Conservation (phyloP, 2,113 vertebrate species). For the Leptocoma aspasia region DNA sequence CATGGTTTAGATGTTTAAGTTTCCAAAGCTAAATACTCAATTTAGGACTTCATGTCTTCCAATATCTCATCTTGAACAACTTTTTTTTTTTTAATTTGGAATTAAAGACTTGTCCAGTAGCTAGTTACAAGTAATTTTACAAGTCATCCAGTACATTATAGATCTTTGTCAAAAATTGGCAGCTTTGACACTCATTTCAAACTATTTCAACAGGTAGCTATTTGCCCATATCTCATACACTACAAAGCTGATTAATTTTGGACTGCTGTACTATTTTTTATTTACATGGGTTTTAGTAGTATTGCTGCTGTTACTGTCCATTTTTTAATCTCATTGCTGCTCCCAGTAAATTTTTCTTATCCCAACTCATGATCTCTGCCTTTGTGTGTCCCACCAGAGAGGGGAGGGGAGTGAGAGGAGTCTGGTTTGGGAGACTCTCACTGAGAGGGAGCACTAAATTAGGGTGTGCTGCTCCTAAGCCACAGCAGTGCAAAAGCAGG, state of each 20-base stretch:
- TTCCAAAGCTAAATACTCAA: neutral
- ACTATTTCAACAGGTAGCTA: neutral
- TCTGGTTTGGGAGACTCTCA: neutral
- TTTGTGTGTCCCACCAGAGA: neutral
- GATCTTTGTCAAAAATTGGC: neutral
- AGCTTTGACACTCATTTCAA: neutral
- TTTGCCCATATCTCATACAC: neutral
- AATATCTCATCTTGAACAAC: neutral
- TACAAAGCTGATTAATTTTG: neutral
- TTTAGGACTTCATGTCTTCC: neutral
- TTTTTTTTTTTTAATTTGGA: neutral
- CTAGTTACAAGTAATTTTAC: neutral
- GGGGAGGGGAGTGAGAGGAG: neutral
- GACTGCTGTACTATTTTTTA: neutral
- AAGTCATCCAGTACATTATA: neutral
- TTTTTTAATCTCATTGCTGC: neutral
- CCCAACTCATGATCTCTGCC: neutral
- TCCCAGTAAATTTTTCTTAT: neutral
- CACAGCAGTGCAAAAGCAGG: neutral
- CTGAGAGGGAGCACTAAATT: rapidly evolving
- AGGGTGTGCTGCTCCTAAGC: neutral
- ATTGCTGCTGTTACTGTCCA: neutral
- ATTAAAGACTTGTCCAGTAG: neutral
- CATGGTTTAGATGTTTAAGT: neutral
- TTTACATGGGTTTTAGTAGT: neutral